Base-by-base conservation (phyloP, 2,888 invertebrate genomes). In the Epistrophe grossulariae region DNA sequence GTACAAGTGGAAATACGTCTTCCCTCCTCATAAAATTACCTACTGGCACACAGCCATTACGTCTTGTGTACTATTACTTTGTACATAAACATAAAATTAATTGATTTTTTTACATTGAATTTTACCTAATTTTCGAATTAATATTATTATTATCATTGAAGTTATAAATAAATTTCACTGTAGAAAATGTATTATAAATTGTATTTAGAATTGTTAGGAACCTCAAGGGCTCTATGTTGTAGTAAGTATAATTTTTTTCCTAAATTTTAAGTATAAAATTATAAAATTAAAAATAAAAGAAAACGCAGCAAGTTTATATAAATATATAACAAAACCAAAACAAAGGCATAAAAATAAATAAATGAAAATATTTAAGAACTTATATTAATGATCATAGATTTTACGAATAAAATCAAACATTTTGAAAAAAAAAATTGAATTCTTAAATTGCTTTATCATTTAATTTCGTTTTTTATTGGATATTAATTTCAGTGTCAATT, bases 141-240 rank as follows among this genome's bases (percentile, higher is more conserved):
- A 24, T 24, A 24, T 74, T 43, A 60, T 70, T 48, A 60, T 74
- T 43, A 60, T 70, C 43, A 82, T 82, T 78, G 45, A 84, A 72
- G 74, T 84, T 80, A 73, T 82, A 78, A 68, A 68, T 38, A 70
- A 82, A 78, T 57, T 62, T 79, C 43, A 68, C 62, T 87, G 83
- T 87, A 83, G 83, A 87, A 87, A 87, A 79, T 87, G 87, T 87
- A 87, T 72, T 38, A 87, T 83, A 87, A 74, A 87, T 68, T 87
- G 68, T 79, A 87, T 87, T 82, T 74, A 73, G 73, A 62, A 79
- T 82, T 85, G 85, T 85, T 85, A 85, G 73, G 78, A 82, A 85
- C 74, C 85, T 78, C 77, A 79, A 74, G 74, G 72, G 81, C 62
- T 85, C 73, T 85, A 64, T 87, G 76, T 79, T 81, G 70, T 62